Evolutionary conservation across 2,888 invertebrate genomes (phyloP), one percentile per base, ranked within the genome.

Genomic region (Achlya flavicornis): DNA sequence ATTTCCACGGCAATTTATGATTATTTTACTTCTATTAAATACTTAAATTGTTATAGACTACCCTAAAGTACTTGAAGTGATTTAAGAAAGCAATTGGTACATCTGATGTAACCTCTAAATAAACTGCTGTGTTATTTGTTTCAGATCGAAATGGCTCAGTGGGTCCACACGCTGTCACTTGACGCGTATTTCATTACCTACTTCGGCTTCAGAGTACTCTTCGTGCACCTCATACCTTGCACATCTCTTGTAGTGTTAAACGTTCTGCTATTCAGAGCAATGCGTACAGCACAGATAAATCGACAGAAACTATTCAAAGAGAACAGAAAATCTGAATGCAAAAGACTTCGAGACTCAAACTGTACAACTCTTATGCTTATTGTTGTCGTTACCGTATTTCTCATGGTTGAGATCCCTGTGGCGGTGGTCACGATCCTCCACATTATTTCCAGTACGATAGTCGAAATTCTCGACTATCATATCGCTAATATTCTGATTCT

Each of bases 211-310:
- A 95, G 99, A 14, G 97, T 98, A 12, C 90, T 98, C 8, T 98
- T 98, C 88, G 98, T 99, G n/a, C 98, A 99, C 84, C 93, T 98
- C 70, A 94, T 98, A 65, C 99, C 99, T 0, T 98, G 98, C 92
- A 95, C 97, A 11, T 96, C 97, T 3, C 94, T 99, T 57, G 98
- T 98, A 0, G 96, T 98, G 19, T 95, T 99, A 62, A 99, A 99
- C 85, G 96, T 97, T 0, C 93, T 98, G 10, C 95, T 99, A 4
- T 98, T 98, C 85, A 93, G 95, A 62, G 98, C 98, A 0, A 96
- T 99, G 95, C 94, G 97, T 63, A 95, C 96, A 71, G 98, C 98
- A 0, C 97, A 98, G 83, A 93, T 95, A 64, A 96, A 97, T 69
- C 93, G 98, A 46, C 96, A 96, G 81, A 95, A 96, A 77, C 94